A percentile compares a stretch with the other conserved stretches of the same genome.
Conservation (phyloP, 2,888 invertebrate genomes). For the Andrena haemorrhoa region DNA sequence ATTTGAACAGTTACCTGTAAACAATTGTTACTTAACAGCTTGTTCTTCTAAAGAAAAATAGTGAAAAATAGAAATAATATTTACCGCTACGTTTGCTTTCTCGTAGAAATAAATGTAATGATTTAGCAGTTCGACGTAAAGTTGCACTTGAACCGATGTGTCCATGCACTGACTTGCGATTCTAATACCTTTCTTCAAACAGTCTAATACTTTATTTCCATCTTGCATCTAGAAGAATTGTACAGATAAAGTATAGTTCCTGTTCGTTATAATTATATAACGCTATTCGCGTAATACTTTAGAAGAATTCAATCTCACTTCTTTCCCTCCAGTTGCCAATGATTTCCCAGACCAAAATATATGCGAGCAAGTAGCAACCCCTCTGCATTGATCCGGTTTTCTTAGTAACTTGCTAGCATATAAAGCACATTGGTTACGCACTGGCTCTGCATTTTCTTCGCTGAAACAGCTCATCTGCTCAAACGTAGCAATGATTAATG, state of each 20-base stretch:
- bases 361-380: conserved; percentile 96
- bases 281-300: not conserved
- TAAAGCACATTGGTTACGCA: conserved; percentile 97
- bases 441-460: conserved; percentile 98
- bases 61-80: conserved; percentile 1
- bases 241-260: not conserved
- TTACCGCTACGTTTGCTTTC: conserved; percentile 90
- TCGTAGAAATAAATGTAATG: conserved; percentile 97
- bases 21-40: conserved; percentile 31
- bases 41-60: not conserved
- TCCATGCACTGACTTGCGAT: conserved; percentile 99
- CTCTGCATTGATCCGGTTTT: conserved; percentile 99
- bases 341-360: conserved; percentile 98
- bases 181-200: conserved; percentile 96
- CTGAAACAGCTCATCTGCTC: conserved; percentile 97
- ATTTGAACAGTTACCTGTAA: conserved; percentile 88
- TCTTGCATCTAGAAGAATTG: conserved; percentile 90
- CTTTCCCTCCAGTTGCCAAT: conserved; percentile 84
- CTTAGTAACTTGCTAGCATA: conserved; percentile 98
- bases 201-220: conserved; percentile 96
- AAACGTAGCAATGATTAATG: conserved; percentile 97
- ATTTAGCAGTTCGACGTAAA: conserved; percentile 97
- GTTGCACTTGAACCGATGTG: conserved; percentile 96
- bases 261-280: no score
- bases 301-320: conserved; percentile 78